Percentiles rank a stretch among this genome's conserved stretches.
These are phyloP conservation scores for Neodontobutis hainanensis DNA, from an alignment of 2,113 vertebrate species.

Conservation along the genomic window DNA sequence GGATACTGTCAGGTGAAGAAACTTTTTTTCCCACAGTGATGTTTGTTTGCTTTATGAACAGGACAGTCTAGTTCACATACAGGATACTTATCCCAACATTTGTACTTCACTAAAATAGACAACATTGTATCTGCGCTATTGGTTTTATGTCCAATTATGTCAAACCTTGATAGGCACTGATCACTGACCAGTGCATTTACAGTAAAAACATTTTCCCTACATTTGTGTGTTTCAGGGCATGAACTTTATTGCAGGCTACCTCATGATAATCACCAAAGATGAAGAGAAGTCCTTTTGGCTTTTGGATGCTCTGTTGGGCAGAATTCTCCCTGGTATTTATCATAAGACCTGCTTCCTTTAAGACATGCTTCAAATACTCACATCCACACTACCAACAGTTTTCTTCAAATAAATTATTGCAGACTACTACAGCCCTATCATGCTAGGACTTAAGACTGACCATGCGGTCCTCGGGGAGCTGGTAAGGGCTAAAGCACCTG, in stretches of 20 bases:
- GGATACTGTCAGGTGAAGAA: slow-evolving; percentile 94
- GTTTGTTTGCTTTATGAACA: slow-evolving; percentile 32
- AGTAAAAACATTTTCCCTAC: neutral
- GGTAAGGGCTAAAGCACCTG: slow-evolving; percentile 88
- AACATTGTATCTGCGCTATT: neutral
- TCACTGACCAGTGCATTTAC: neutral
- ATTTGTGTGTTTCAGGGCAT: slow-evolving; percentile 84
- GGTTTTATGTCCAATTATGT: neutral
- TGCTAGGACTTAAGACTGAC: slow-evolving; percentile 92
- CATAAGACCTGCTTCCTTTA: neutral
- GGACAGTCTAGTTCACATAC: slow-evolving; percentile 1
- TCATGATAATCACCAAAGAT: slow-evolving; percentile 90
- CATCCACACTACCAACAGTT: neutral
- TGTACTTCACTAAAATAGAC: neutral
- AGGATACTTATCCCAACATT: neutral
- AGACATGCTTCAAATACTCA: neutral
- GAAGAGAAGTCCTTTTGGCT: slow-evolving; percentile 97
- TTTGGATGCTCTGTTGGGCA: slow-evolving; percentile 89
- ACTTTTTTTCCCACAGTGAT: neutral
- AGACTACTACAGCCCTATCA: slow-evolving; percentile 91
- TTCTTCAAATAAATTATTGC: slow-evolving; percentile 3
- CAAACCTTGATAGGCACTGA: neutral
- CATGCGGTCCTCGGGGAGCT: slow-evolving; percentile 93
- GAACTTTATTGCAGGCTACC: slow-evolving; percentile 95
- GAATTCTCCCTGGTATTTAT: slow-evolving; percentile 87